Evolutionary conservation across 2,888 invertebrate species (phyloP).

Genomic region (Mesopsocus fuscifrons): DNA sequence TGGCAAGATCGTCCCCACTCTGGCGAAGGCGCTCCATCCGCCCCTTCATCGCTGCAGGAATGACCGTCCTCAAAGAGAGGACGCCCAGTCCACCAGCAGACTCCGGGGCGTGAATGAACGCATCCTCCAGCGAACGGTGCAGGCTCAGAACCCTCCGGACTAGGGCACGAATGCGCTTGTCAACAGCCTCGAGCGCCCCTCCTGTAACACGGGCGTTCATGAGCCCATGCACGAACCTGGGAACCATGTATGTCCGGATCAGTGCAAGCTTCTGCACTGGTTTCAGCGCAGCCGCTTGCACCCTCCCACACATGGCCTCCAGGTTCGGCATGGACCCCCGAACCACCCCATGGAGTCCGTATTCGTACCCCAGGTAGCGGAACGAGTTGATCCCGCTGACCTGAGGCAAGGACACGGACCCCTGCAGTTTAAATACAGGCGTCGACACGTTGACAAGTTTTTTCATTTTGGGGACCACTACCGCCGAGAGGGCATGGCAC

Average conservation of each 20-base stretch:
- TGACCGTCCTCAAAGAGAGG: neutral
- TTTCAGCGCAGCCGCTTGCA: constrained; percentile 10
- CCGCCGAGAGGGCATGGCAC: neutral
- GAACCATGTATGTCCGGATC: constrained; percentile 10
- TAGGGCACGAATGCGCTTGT: no score
- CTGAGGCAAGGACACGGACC: neutral
- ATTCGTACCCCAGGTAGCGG: neutral
- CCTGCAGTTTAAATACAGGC: neutral
- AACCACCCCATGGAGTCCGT: neutral
- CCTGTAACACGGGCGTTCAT: no score
- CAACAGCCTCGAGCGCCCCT: no score
- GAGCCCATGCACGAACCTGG: constrained; percentile 5
- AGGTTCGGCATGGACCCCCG: neutral
- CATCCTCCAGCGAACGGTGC: no score
- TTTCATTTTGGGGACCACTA: neutral
- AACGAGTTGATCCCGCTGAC: neutral
- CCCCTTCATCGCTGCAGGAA: neutral
- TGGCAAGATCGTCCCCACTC: neutral
- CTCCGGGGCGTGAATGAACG: no score
- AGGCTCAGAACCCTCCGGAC: no score
- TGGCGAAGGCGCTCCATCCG: neutral
- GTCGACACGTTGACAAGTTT: neutral
- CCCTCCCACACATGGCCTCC: constrained; percentile 1
- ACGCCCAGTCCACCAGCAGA: no score
- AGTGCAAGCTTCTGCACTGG: constrained; percentile 8